These are phyloP conservation scores for Porites cylindrica DNA, from an alignment of 92 coral and sea anemone genomes.

Conservation along the genomic window DNA sequence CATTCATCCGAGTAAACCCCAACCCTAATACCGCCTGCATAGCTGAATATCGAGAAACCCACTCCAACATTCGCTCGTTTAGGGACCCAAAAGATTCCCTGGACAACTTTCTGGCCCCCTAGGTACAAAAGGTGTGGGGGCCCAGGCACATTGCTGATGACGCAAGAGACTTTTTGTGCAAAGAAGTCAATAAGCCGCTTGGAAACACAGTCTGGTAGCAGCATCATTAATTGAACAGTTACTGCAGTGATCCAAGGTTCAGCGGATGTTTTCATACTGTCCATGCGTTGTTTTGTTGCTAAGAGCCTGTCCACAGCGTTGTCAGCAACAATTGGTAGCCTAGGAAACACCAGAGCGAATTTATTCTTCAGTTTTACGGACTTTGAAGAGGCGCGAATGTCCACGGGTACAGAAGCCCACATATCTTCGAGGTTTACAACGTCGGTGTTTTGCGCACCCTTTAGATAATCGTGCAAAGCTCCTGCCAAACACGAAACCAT, in stretches of 20 bases:
- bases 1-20: constrained; percentile 84
- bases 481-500: constrained; percentile 97
- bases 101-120: constrained; percentile 82
- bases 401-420: constrained; percentile 97
- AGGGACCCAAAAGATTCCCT: constrained; percentile 96
- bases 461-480: constrained; percentile 84
- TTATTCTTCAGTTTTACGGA: constrained; percentile 87
- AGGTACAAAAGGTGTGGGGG: constrained; percentile 81
- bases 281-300: constrained; percentile 93
- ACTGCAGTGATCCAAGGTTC: constrained; percentile 91
- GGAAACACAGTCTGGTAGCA: constrained; percentile 87
- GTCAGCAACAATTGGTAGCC: constrained; percentile 84
- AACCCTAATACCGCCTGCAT: constrained; percentile 86
- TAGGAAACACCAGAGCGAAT: constrained; percentile 91
- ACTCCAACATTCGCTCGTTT: constrained; percentile 89
- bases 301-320: constrained; percentile 83
- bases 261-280: constrained; percentile 91
- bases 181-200: constrained; percentile 81
- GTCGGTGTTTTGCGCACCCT: constrained; percentile 47
- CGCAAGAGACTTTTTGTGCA: constrained; percentile 88
- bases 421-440: constrained; percentile 76
- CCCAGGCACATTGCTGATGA: constrained; percentile 96
- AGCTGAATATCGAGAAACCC: constrained; percentile 94
- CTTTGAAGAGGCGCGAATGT: constrained; percentile 82
- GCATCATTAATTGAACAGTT: constrained; percentile 80